Conservation (phyloP, 2,797 vertebrate species). For the Crenichthys baileyi region DNA sequence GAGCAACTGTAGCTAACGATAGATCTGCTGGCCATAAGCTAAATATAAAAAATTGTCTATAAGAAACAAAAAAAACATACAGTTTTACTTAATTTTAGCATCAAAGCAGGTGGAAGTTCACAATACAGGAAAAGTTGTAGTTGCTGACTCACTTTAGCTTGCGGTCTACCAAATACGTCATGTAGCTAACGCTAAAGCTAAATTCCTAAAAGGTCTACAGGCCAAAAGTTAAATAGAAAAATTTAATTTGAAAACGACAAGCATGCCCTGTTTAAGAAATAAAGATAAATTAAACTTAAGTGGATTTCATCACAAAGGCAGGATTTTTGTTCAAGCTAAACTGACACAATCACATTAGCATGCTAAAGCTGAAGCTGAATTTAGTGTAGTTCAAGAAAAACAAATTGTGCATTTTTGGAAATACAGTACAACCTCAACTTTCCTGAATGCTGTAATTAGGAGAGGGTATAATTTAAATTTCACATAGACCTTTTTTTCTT, state of each 20-base stretch:
- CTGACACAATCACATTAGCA: not conserved
- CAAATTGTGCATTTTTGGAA: not conserved
- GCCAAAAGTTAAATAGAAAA: conserved; percentile 8
- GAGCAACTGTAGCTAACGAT: not conserved
- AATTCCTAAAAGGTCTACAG: conserved; percentile 5
- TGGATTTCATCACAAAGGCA: not conserved
- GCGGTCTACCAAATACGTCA: not conserved
- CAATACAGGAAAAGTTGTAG: not conserved
- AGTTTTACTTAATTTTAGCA: not conserved
- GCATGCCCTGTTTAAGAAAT: not conserved
- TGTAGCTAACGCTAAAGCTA: not conserved
- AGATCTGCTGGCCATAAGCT: no score
- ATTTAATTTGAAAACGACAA: not conserved
- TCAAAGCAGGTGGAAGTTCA: not conserved
- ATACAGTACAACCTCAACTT: not conserved
- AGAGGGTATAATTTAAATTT: not conserved
- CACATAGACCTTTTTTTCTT: not conserved
- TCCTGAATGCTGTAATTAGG: not conserved
- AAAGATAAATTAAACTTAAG: conserved; percentile 11
- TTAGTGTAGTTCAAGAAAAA: not conserved
- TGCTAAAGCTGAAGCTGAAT: not conserved
- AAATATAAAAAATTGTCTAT: not conserved
- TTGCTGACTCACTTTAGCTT: not conserved
- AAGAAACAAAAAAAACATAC: not conserved
- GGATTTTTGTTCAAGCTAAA: conserved; percentile 1